phyloP scores from a whole-genome alignment of 1,140 invertebrate species.

The Megalopta genalis region DNA sequence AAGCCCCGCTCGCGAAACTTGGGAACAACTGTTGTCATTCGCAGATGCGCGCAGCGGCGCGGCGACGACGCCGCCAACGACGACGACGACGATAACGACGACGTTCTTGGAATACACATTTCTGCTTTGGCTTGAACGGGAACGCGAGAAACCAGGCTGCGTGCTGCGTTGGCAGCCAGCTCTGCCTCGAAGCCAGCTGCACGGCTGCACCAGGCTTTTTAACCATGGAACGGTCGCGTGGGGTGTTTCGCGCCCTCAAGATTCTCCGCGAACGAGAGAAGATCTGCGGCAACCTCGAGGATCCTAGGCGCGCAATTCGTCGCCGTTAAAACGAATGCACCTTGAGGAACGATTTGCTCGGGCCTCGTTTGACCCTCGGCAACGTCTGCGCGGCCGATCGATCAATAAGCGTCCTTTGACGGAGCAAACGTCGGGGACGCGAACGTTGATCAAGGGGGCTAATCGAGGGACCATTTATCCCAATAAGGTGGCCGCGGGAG shows the following conservation, averaged over 20 bases:
- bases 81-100: constrained; percentile 29
- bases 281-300: no score
- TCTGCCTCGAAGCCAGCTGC: no score
- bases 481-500: not conserved
- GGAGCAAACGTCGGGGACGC: not conserved
- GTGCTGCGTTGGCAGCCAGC: no score
- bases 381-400: constrained; percentile 4
- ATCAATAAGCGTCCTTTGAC: constrained; percentile 17
- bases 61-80: no score
- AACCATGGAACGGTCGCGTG: no score
- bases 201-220: no score
- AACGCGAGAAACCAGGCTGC: constrained; percentile 14
- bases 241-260: no score
- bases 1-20: constrained; percentile 60
- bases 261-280: no score
- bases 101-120: constrained; percentile 53
- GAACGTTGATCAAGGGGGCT: not conserved
- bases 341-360: not conserved
- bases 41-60: constrained; percentile 48
- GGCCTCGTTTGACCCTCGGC: not conserved
- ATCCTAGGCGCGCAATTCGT: not conserved
- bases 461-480: not conserved
- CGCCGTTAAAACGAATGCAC: not conserved
- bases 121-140: constrained; percentile 25
- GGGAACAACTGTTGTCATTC: constrained; percentile 68